These are phyloP conservation scores for Thymelicus acteon DNA, from an alignment of 2,888 invertebrate genomes.

Conservation along the genomic window DNA sequence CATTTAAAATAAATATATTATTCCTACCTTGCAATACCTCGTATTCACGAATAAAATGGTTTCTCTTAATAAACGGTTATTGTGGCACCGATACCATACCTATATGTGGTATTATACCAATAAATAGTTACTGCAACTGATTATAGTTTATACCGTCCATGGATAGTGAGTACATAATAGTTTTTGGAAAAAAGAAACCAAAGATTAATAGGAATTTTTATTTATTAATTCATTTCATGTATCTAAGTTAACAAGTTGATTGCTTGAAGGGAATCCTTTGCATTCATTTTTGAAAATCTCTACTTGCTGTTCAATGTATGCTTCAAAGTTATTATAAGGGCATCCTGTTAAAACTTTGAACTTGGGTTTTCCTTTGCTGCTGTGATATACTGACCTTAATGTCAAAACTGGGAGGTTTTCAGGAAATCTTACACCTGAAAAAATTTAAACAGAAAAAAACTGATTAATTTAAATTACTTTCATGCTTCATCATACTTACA, in stretches of 20 bases:
- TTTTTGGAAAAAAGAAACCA: too few relatives aligned
- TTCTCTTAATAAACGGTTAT: too few relatives aligned
- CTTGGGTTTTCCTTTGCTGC: constrained; percentile 72
- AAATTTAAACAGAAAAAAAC: constrained; percentile 8
- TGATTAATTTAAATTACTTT: too few relatives aligned
- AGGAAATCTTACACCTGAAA: constrained; percentile 81
- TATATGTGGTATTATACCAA: too few relatives aligned
- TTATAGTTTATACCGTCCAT: too few relatives aligned
- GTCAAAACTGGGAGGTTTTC: constrained; percentile 80
- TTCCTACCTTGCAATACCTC: too few relatives aligned
- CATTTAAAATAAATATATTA: too few relatives aligned
- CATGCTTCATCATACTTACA: too few relatives aligned
- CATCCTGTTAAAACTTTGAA: constrained; percentile 70
- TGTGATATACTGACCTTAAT: constrained; percentile 85
- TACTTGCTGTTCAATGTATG: constrained; percentile 77
- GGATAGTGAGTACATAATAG: too few relatives aligned
- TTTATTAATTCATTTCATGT: constrained; percentile 32
- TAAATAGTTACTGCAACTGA: too few relatives aligned
- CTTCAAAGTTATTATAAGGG: constrained; percentile 76
- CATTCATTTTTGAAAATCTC: constrained; percentile 80
- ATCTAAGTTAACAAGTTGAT: constrained; percentile 61
- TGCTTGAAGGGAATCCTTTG: constrained; percentile 57
- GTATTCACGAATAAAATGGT: too few relatives aligned
- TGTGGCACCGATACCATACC: too few relatives aligned
- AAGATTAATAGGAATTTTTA: neutral